Evolutionary conservation across 2,888 invertebrate genomes (phyloP).

Genomic region (Crepidodera aurea): DNA sequence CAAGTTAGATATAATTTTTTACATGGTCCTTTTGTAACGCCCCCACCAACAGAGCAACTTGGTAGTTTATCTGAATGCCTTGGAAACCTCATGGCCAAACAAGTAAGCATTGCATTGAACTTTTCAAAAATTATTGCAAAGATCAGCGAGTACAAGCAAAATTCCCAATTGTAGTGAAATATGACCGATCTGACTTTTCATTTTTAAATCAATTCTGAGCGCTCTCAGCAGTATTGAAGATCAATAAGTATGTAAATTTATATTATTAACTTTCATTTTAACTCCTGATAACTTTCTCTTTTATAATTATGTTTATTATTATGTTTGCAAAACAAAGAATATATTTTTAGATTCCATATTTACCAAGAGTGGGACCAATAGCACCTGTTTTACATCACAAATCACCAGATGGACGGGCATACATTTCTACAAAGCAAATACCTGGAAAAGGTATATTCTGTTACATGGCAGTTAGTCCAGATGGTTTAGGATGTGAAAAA

Average conservation of each 20-base stretch:
- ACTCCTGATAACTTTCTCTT: too few species aligned
- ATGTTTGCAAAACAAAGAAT: too few species aligned
- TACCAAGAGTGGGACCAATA: constrained; percentile 65
- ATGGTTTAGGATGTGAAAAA: constrained; percentile 50
- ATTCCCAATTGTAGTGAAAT: too few species aligned
- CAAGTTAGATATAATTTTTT: constrained; percentile 62
- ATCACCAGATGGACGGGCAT: constrained; percentile 65
- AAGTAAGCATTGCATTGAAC: constrained; percentile 48
- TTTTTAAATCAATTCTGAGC: too few species aligned
- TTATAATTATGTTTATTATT: too few species aligned
- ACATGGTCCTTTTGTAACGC: constrained; percentile 63
- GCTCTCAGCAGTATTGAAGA: too few species aligned
- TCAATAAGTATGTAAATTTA: too few species aligned
- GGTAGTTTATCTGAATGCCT: constrained; percentile 62
- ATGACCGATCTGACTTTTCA: too few species aligned
- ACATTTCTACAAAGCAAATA: constrained; percentile 64
- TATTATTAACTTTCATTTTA: too few species aligned
- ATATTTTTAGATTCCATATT: constrained; percentile 60
- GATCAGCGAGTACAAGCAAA: too few species aligned
- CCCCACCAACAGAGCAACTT: constrained; percentile 56
- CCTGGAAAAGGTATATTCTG: constrained; percentile 66
- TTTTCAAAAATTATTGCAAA: neutral
- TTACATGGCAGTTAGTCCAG: constrained; percentile 67
- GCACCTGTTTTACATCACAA: constrained; percentile 64
- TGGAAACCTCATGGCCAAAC: constrained; percentile 58